Evolutionary conservation across 2,888 invertebrate species (phyloP), one percentile per base, ranked within the genome.

Genomic region (Chaitophorus viminalis): DNA sequence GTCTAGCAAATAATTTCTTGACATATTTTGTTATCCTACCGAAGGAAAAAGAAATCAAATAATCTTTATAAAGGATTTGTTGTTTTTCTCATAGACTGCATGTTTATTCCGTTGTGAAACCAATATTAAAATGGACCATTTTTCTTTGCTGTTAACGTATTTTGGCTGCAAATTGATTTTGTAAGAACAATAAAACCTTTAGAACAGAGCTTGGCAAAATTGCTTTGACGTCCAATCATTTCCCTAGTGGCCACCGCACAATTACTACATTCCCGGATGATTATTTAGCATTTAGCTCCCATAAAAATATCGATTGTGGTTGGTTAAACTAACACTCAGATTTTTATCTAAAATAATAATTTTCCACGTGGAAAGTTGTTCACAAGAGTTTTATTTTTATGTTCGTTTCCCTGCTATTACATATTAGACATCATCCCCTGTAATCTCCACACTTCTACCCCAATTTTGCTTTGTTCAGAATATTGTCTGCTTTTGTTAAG

Each of bases 401-500:
- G 46, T 68, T 70, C 36, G 17, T 31, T 46, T 46, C 33, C 25
- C 33, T 25, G 60, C 25, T 68, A 52, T 70, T 70, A n/a, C 70
- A 72, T 33, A 33, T 31, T 72, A n/a, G 25, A 36, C 11, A 36
- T 29, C 11, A 36, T 29, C 46, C 33, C 36, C n/a, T n/a, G n/a
- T 39, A 39, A 39, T 39, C 6, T 6, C 72, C 31, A 9, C 33
- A 6, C 25, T 14, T n/a, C 9, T 33, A 52, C 75, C 65, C 29
- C 39, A n/a, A 39, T 52, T 52, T 78, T 29, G 52, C 6, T 54
- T 74, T 74, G 82, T 83, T 83, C 74, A 18, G 36, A 83, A 75
- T 46, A 83, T 83, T 65, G 75, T 79, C 70, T 86, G 78, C 36
- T 86, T 78, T 70, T 68, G 70, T 68, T 77, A 77, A 86, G 78